Percentiles rank a stretch among this genome's conserved stretches.
These are phyloP conservation scores for Hemithea aestivaria DNA, from an alignment of 2,888 invertebrate genomes.

Conservation along the genomic window DNA sequence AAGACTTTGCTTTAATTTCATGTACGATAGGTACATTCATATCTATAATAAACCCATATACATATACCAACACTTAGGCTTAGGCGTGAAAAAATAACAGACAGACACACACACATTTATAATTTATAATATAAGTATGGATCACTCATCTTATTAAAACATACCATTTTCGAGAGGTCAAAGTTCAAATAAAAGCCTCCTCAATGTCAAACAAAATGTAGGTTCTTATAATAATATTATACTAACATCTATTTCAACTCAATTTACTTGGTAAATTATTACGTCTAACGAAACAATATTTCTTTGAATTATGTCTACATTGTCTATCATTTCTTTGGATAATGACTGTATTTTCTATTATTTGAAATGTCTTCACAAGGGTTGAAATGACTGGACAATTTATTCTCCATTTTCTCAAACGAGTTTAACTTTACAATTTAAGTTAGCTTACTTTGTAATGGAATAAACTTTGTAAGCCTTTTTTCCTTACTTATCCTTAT, in stretches of 20 bases:
- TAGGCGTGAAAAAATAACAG: too few relatives aligned
- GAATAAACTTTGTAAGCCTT: too few relatives aligned
- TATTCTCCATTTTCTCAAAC: constrained; percentile 1
- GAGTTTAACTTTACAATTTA: neutral
- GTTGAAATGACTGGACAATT: constrained; percentile 4
- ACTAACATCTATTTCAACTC: constrained; percentile 2
- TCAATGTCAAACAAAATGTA: constrained; percentile 6
- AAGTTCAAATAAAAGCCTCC: constrained; percentile 1
- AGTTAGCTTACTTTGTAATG: neutral
- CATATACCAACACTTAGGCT: too few relatives aligned
- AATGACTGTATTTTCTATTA: too few relatives aligned
- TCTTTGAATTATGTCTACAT: constrained; percentile 4
- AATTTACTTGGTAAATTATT: constrained; percentile 13
- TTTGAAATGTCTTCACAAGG: neutral
- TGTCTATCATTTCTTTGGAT: constrained; percentile 11
- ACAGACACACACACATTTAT: too few relatives aligned
- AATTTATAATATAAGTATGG: too few relatives aligned
- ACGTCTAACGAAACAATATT: constrained; percentile 5
- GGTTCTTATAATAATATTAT: neutral
- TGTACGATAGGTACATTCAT: too few relatives aligned
- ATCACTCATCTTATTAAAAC: neutral
- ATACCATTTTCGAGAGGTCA: constrained; percentile 8
- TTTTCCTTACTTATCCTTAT: too few relatives aligned
- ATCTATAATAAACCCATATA: too few relatives aligned
- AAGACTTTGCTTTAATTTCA: too few relatives aligned